Evolutionary conservation across 2,113 vertebrate species (phyloP).

Genomic region (Solea senegalensis): DNA sequence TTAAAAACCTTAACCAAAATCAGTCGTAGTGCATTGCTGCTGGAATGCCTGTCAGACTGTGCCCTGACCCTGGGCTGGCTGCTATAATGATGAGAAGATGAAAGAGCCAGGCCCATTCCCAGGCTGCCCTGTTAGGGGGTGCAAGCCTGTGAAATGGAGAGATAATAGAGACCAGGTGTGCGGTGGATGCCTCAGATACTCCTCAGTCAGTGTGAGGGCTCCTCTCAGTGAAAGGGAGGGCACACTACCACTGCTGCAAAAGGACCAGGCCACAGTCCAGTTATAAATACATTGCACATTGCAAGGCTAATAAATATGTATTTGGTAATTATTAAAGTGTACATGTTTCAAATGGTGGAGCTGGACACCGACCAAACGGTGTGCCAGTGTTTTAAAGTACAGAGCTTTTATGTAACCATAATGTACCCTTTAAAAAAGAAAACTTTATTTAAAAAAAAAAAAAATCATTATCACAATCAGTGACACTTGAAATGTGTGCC

Average conservation of each 20-base stretch:
- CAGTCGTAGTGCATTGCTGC: constrained; percentile 81
- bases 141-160: constrained; percentile 82
- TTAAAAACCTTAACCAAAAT: constrained; percentile 78
- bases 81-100: constrained; percentile 87
- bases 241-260: constrained; percentile 50
- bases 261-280: constrained; percentile 2
- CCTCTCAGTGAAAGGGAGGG: constrained; percentile 72
- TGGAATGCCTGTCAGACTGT: constrained; percentile 82
- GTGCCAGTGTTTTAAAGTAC: constrained; percentile 16
- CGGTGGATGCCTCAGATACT: constrained; percentile 75
- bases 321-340: background rate
- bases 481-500: background rate
- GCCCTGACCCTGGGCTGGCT: constrained; percentile 83
- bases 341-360: background rate
- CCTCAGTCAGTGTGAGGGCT: constrained; percentile 79
- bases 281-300: no score
- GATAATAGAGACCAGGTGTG: constrained; percentile 87
- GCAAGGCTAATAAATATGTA: background rate
- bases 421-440: background rate
- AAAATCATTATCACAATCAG: no score
- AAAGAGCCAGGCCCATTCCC: constrained; percentile 86
- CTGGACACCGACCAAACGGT: background rate
- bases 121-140: constrained; percentile 83
- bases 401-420: background rate
- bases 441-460: background rate